Evolutionary conservation across 2,113 vertebrate genomes (phyloP).

Genomic region (Mystacornis crossleyi): DNA sequence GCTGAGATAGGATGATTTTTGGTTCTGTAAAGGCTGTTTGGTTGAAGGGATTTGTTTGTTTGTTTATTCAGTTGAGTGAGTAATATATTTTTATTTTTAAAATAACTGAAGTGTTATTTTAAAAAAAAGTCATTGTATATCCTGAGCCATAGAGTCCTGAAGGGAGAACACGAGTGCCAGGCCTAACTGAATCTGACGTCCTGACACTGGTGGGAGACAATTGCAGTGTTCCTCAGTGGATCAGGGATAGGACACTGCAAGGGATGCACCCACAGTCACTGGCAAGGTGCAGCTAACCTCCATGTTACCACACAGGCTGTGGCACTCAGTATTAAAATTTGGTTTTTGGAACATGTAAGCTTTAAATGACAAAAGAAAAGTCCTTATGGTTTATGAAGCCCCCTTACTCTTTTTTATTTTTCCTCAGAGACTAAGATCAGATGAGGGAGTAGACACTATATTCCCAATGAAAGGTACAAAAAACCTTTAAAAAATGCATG

Average conservation of each 20-base stretch:
- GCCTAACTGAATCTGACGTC: not conserved
- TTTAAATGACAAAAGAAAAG: not conserved
- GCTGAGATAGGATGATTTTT: not conserved
- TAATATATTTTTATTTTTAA: not conserved
- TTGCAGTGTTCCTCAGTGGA: not conserved
- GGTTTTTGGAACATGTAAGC: not conserved
- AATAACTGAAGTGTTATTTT: not conserved
- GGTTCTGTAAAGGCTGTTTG: not conserved
- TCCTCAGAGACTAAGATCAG: not conserved
- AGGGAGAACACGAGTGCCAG: not conserved
- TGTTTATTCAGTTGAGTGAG: not conserved
- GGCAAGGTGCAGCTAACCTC: not conserved
- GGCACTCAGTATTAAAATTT: not conserved
- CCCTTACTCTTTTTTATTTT: not conserved
- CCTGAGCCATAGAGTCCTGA: not conserved
- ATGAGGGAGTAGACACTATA: not conserved
- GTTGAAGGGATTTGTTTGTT: not conserved
- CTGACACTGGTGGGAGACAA: not conserved
- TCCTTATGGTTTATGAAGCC: not conserved
- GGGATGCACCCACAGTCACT: not conserved
- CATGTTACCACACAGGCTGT: not conserved
- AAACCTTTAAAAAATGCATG: not conserved
- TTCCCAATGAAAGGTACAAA: not conserved
- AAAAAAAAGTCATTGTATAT: not conserved
- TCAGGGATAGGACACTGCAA: not conserved